These are phyloP conservation scores for Solea senegalensis DNA, from an alignment of 2,113 vertebrate species.

Conservation along the genomic window DNA sequence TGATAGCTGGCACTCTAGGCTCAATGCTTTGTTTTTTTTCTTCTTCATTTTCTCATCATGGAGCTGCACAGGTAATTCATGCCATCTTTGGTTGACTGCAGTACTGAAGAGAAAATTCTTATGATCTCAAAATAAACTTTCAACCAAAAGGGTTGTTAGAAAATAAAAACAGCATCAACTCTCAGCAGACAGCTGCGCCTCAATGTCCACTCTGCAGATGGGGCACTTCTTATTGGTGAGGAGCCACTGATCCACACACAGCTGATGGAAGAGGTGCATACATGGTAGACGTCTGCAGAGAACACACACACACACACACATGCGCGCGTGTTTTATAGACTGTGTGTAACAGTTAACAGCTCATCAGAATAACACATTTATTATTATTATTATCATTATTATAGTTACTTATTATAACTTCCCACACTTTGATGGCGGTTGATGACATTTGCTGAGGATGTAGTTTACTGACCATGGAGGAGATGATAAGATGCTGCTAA, in stretches of 20 bases:
- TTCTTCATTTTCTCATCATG: slow-evolving; percentile 71
- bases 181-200: slow-evolving; percentile 97
- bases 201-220: slow-evolving; percentile 99
- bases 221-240: slow-evolving; percentile 99
- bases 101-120: slow-evolving; percentile 88
- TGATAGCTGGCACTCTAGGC: slow-evolving; percentile 93
- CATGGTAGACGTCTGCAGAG: slow-evolving; percentile 92
- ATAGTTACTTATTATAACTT: too few relatives aligned
- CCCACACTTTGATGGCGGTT: not conserved
- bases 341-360: too few relatives aligned
- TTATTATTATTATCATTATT: too few relatives aligned
- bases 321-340: not conserved
- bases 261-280: slow-evolving; percentile 99
- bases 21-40: slow-evolving; percentile 77
- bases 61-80: slow-evolving; percentile 94
- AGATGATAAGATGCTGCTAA: too few relatives aligned
- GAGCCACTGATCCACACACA: slow-evolving; percentile 98
- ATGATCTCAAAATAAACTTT: slow-evolving; percentile 75
- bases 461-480: too few relatives aligned
- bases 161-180: slow-evolving; percentile 96
- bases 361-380: too few relatives aligned
- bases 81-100: slow-evolving; percentile 99
- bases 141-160: slow-evolving; percentile 77
- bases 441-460: not conserved
- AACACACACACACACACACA: slow-evolving; percentile 16